Evolutionary conservation across 2,797 vertebrate genomes (phyloP).

Genomic region (Antrozous pallidus): DNA sequence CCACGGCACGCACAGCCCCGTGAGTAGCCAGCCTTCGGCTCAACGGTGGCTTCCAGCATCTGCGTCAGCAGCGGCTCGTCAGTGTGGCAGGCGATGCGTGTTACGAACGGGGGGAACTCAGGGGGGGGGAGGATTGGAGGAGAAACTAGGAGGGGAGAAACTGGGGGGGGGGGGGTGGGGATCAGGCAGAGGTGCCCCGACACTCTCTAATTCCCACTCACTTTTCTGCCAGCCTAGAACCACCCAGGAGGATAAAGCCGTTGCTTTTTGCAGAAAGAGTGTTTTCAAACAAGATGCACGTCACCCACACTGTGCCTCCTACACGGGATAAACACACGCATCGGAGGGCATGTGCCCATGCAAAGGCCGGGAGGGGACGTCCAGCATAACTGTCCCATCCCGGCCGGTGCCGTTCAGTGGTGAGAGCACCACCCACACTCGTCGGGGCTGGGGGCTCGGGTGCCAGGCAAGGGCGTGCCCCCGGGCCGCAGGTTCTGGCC

Average conservation of each 20-base stretch:
- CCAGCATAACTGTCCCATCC: too few relatives aligned
- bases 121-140: too few relatives aligned
- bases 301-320: rapidly evolving
- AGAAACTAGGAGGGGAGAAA: too few relatives aligned
- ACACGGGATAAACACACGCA: rapidly evolving
- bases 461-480: too few relatives aligned
- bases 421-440: too few relatives aligned
- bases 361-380: not conserved
- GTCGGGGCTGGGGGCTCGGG: too few relatives aligned
- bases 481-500: too few relatives aligned
- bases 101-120: rapidly evolving
- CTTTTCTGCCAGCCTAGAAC: not conserved
- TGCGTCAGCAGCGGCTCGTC: rapidly evolving
- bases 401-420: too few relatives aligned
- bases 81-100: not conserved
- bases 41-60: rapidly evolving
- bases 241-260: rapidly evolving
- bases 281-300: not conserved
- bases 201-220: rapidly evolving
- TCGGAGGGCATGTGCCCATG: rapidly evolving
- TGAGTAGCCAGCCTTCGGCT: rapidly evolving
- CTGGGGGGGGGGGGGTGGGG: too few relatives aligned
- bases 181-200: rapidly evolving
- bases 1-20: rapidly evolving
- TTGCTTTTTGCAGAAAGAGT: not conserved